Percentiles rank a stretch among this genome's conserved stretches.
These are phyloP conservation scores for Bos taurus DNA, from an alignment of 2,113 vertebrate genomes.

Conservation along the genomic window DNA sequence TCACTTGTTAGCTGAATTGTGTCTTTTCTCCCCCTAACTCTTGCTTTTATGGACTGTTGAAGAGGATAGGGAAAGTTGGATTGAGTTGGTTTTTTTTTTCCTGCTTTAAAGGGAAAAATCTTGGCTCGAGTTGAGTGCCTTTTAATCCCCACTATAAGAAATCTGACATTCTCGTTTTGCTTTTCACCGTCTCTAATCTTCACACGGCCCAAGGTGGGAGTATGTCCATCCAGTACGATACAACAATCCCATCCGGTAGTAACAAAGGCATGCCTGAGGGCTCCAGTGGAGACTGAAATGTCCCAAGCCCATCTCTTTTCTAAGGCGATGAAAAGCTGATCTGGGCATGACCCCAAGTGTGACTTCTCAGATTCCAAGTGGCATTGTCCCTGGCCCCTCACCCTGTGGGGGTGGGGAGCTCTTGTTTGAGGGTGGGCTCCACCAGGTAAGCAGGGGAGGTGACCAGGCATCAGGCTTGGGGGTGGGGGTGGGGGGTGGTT, in stretches of 20 bases:
- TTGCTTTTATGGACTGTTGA: background rate
- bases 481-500: background rate
- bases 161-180: background rate
- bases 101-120: background rate
- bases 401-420: background rate
- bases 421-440: background rate
- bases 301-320: background rate
- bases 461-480: background rate
- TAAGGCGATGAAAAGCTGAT: slow-evolving; percentile 42
- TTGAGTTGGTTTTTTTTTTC: background rate
- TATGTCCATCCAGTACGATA: background rate
- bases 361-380: slow-evolving; percentile 36
- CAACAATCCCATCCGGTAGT: background rate
- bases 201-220: background rate
- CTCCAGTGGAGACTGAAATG: background rate
- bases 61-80: background rate
- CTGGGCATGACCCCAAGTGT: slow-evolving; percentile 15
- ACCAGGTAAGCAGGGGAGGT: background rate
- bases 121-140: background rate
- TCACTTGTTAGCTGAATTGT: background rate
- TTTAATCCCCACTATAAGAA: background rate
- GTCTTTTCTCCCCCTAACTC: background rate
- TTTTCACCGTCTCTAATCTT: background rate
- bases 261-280: background rate
- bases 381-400: background rate